These are phyloP conservation scores for Danio tinwini DNA, from an alignment of 2,797 vertebrate genomes.

Conservation along the genomic window DNA sequence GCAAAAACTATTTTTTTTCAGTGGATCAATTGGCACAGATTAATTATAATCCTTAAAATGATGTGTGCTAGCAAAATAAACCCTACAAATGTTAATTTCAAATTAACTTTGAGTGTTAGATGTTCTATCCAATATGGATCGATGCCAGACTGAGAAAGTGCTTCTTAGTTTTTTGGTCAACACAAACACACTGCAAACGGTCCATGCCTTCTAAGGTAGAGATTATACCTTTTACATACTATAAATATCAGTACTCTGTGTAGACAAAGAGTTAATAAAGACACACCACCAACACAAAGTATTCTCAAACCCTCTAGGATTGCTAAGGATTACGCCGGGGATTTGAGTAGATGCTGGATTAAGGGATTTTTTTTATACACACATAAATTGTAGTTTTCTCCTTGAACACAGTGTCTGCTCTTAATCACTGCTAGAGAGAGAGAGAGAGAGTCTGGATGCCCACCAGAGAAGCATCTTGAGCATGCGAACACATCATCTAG, in stretches of 20 bases:
- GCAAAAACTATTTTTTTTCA: too few relatives aligned
- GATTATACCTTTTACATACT: background rate
- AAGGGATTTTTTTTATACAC: constrained; percentile 49
- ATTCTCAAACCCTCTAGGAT: constrained; percentile 72
- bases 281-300: constrained; percentile 67
- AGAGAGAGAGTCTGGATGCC: constrained; percentile 66
- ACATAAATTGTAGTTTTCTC: constrained; percentile 40
- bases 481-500: background rate
- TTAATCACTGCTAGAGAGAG: constrained; percentile 69
- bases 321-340: constrained; percentile 75
- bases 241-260: background rate
- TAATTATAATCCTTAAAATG: too few relatives aligned
- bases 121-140: too few relatives aligned
- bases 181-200: background rate
- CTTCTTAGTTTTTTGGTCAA: background rate
- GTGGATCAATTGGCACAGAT: too few relatives aligned
- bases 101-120: too few relatives aligned
- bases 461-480: background rate
- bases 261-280: constrained; percentile 51
- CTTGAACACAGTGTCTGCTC: constrained; percentile 52
- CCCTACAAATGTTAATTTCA: too few relatives aligned
- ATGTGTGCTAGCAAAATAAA: too few relatives aligned
- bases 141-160: constrained; percentile 12
- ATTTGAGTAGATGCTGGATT: constrained; percentile 78
- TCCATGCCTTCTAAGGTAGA: background rate